Conservation (phyloP, 2,113 vertebrate species). For the Scytalopus superciliaris region DNA sequence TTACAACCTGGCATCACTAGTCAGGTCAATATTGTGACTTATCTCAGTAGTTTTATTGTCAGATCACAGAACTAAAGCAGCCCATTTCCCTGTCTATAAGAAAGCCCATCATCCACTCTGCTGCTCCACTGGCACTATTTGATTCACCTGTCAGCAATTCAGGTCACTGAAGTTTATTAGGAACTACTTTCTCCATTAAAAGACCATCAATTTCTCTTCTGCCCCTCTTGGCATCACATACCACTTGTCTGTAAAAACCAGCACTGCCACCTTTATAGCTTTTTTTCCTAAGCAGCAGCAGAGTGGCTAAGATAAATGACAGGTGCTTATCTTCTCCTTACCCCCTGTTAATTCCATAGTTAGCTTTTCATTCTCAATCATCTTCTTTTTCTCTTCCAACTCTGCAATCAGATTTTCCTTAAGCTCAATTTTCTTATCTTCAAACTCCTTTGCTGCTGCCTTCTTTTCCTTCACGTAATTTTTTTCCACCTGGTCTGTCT, state of each 20-base stretch:
- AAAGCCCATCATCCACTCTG: background rate
- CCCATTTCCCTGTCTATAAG: background rate
- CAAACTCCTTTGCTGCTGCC: constrained; percentile 97
- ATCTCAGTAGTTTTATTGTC: background rate
- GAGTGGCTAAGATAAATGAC: background rate
- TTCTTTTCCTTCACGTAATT: constrained; percentile 98
- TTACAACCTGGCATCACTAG: background rate
- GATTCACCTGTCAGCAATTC: background rate
- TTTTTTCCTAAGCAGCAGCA: background rate
- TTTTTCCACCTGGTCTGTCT: constrained; percentile 98
- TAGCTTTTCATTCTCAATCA: constrained; percentile 98
- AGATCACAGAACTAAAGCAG: background rate
- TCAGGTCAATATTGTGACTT: background rate
- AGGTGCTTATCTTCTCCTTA: constrained; percentile 49
- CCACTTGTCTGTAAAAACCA: background rate
- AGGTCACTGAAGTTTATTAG: background rate
- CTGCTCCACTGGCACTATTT: background rate
- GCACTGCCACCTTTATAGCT: background rate
- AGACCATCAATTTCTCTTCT: background rate
- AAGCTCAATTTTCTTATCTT: constrained; percentile 97
- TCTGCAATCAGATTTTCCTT: constrained; percentile 97
- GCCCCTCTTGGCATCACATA: background rate
- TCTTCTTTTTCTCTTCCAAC: constrained; percentile 98
- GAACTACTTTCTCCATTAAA: background rate
- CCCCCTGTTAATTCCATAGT: constrained; percentile 99